Evolutionary conservation across 2,113 vertebrate genomes (phyloP), one percentile per base, ranked within the genome.

Genomic region (Ranitomeya imitator): DNA sequence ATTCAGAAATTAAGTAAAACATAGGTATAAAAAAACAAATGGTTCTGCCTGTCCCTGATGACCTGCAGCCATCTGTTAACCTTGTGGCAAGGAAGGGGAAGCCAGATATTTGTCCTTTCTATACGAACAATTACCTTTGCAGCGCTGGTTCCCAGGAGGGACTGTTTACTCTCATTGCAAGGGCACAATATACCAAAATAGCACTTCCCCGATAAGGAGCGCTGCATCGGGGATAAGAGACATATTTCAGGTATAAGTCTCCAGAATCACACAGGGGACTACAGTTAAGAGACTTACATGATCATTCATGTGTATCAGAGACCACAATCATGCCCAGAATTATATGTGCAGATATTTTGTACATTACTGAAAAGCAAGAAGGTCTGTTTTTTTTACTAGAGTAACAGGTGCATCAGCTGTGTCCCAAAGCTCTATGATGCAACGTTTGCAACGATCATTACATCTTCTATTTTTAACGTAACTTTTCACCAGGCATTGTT

Each of bases 1-100:
- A 89, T 85, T 85, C 82, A 85, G 81, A 89, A 79, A 89, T 89
- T 89, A 79, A 89, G 87, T 89, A 89, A 89, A 89, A 88, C 52
- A 73, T 77, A 88, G 87, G 87, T 89, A 88, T 83, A 89, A 89
- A 88, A 80, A 87, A 88, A 84, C 73, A 74, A 85, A 61, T 85
- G 37, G 82, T 79, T 85, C 81, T 85, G 81, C 51, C 59, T 89
- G 87, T 89, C 87, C 87, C 87, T 89, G 87, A 67, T 85, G 87
- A 89, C 87, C 87, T 85, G 23, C 61, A 85, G 87, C 81, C 87
- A 89, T 89, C 87, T 89, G 87, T 84, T 89, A 89, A 89, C 81
- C 81, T 79, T 89, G 87, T 79, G 87, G 87, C 57, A 26, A 79
- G 87, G 87, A 89, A 89, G 87, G 85, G 87, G 87, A 89, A 89